Conservation (phyloP, 1,140 invertebrate genomes). For the Trichogramma pretiosum region DNA sequence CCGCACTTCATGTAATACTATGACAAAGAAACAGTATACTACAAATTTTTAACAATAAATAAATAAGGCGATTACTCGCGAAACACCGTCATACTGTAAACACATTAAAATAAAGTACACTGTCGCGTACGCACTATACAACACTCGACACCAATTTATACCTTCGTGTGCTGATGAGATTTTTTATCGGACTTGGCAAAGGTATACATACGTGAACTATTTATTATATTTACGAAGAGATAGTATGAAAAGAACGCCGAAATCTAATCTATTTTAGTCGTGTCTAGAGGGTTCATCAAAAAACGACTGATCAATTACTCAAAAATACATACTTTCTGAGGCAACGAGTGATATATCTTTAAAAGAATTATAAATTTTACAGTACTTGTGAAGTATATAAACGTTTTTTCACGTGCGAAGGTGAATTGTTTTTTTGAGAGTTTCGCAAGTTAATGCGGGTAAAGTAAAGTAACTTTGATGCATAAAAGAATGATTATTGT, state of each 20-base stretch:
- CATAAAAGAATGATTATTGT: conserved; percentile 17
- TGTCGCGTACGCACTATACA: conserved; percentile 28
- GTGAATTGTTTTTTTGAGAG: conserved; percentile 38
- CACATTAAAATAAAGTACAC: too few species aligned
- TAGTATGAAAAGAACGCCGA: conserved; percentile 24
- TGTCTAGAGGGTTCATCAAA: conserved; percentile 6
- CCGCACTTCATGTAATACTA: conserved; percentile 23
- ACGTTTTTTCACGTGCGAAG: conserved; percentile 35
- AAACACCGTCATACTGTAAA: conserved; percentile 31
- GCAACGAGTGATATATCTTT: conserved; percentile 27
- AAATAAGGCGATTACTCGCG: conserved; percentile 33
- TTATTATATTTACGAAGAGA: conserved; percentile 26
- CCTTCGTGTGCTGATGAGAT: conserved; percentile 20
- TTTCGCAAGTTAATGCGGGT: conserved; percentile 27
- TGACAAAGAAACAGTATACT: too few species aligned
- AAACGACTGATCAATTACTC: too few species aligned
- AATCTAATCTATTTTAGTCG: conserved; percentile 24
- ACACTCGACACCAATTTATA: conserved; percentile 30
- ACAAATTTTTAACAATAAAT: too few species aligned
- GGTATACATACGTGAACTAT: conserved; percentile 28
- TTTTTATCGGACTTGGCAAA: conserved; percentile 21
- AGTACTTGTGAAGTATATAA: too few species aligned
- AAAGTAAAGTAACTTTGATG: conserved; percentile 18
- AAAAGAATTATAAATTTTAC: conserved; percentile 34
- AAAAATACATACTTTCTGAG: conserved; percentile 19